A percentile compares a stretch with the other conserved stretches of the same genome.
These are phyloP conservation scores for Chrysemys picta DNA, from an alignment of 2,113 vertebrate species.

Conservation along the genomic window DNA sequence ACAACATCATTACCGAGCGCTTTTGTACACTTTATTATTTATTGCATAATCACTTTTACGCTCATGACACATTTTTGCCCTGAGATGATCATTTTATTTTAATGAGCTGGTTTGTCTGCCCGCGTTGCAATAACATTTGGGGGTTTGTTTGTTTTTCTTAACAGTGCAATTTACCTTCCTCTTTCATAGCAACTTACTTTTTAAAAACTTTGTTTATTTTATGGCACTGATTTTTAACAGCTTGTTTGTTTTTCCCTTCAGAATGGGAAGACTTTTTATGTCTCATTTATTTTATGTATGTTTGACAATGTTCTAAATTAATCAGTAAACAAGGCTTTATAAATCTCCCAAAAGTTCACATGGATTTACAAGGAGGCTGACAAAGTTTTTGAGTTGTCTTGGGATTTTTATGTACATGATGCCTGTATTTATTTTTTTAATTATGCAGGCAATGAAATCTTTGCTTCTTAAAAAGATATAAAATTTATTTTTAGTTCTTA, in stretches of 20 bases:
- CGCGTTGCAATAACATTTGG: background rate
- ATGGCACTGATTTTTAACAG: background rate
- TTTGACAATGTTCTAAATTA: background rate
- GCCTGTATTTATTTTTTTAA: background rate
- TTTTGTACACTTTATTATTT: background rate
- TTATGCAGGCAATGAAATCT: background rate
- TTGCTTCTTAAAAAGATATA: accelerated
- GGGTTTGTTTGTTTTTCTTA: background rate
- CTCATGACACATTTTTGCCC: background rate
- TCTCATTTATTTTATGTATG: background rate
- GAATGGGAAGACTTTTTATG: accelerated
- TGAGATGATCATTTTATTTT: background rate
- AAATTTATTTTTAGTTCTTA: background rate
- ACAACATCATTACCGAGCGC: accelerated
- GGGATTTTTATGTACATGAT: accelerated
- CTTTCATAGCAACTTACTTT: background rate
- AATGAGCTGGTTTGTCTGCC: background rate
- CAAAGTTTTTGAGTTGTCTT: background rate
- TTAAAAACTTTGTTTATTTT: background rate
- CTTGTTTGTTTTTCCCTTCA: background rate
- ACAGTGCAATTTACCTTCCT: background rate
- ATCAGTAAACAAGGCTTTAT: background rate
- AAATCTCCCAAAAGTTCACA: background rate
- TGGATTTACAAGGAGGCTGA: background rate
- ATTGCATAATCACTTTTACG: background rate